These are phyloP conservation scores for Craniophora ligustri DNA, from an alignment of 2,888 invertebrate genomes.

Conservation along the genomic window DNA sequence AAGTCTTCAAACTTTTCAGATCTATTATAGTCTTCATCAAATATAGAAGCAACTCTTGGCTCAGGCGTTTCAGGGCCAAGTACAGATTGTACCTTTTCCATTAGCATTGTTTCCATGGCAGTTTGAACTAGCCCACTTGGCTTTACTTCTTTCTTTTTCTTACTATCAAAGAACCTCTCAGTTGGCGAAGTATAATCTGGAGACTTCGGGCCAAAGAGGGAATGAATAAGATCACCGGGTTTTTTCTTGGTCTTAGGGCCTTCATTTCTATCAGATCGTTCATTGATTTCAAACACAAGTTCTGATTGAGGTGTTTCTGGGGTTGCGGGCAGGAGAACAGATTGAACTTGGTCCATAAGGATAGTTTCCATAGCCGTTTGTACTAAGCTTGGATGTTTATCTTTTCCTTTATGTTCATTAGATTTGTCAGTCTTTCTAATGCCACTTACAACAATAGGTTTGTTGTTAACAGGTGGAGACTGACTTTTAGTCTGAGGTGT, in stretches of 20 bases:
- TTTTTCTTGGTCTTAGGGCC: slow-evolving; percentile 22
- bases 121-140: slow-evolving; percentile 78
- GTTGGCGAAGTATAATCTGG: slow-evolving; percentile 33
- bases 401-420: slow-evolving; percentile 26
- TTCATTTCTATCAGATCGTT: slow-evolving; percentile 17
- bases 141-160: slow-evolving; percentile 56
- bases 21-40: slow-evolving; percentile 48
- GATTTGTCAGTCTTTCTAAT: slow-evolving; percentile 30
- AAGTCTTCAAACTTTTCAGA: slow-evolving; percentile 25
- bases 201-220: slow-evolving; percentile 37
- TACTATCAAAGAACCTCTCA: slow-evolving; percentile 36
- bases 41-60: slow-evolving; percentile 45
- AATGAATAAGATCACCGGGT: slow-evolving; percentile 43
- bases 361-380: slow-evolving; percentile 85
- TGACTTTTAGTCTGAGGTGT: slow-evolving; percentile 21
- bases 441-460: slow-evolving; percentile 43
- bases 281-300: slow-evolving; percentile 24
- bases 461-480: slow-evolving; percentile 38
- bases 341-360: slow-evolving; percentile 82
- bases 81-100: slow-evolving; percentile 83
- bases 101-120: slow-evolving; percentile 86
- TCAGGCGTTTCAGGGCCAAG: slow-evolving; percentile 70
- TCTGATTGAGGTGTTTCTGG: slow-evolving; percentile 40
- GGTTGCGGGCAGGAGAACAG: slow-evolving; percentile 45
- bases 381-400: slow-evolving; percentile 55